These are phyloP conservation scores for Heliconius nattereri DNA, from an alignment of 1,140 invertebrate species.

Conservation along the genomic window DNA sequence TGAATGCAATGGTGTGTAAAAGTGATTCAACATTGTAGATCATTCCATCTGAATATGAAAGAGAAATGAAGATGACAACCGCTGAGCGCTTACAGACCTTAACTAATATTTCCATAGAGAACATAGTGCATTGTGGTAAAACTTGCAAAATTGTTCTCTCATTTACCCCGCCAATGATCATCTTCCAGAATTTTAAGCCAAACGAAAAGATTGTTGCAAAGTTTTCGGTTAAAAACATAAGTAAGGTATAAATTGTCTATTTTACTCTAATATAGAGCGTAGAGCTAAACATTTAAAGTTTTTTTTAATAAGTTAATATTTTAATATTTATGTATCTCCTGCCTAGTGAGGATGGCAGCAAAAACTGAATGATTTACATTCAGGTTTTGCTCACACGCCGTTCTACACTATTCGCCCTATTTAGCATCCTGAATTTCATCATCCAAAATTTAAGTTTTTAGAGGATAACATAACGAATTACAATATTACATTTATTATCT, in stretches of 20 bases:
- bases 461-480: no score
- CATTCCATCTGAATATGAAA: conserved; percentile 65
- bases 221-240: conserved; percentile 72
- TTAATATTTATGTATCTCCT: not conserved
- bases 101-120: conserved; percentile 57
- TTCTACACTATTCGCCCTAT: no score
- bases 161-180: conserved; percentile 61
- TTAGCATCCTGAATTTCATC: not conserved
- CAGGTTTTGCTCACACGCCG: no score
- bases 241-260: conserved; percentile 52
- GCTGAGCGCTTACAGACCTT: conserved; percentile 58
- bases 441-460: no score
- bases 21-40: conserved; percentile 51
- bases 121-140: conserved; percentile 47
- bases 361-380: no score
- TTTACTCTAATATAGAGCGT: no score
- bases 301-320: not conserved
- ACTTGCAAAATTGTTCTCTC: conserved; percentile 51
- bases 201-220: conserved; percentile 69
- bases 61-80: conserved; percentile 67
- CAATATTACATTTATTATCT: no score
- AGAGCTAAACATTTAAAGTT: not conserved
- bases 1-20: no score
- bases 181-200: conserved; percentile 73
- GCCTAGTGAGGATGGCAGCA: no score